Percentiles rank a stretch among this genome's conserved stretches.
These are phyloP conservation scores for Callipepla squamata DNA, from an alignment of 2,113 vertebrate genomes.

Conservation along the genomic window DNA sequence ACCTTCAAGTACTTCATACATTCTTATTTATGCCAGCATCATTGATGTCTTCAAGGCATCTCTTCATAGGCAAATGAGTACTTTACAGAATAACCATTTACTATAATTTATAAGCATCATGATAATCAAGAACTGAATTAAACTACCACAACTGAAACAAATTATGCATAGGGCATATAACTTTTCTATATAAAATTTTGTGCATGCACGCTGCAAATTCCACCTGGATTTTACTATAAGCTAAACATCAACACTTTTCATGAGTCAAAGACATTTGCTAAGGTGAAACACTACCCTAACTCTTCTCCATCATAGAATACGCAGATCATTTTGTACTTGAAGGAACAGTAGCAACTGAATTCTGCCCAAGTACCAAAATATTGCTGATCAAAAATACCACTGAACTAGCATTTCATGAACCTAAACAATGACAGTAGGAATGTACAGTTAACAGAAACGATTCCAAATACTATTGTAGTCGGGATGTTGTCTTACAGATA, in stretches of 20 bases:
- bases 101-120: neutral
- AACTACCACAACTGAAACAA: neutral
- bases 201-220: neutral
- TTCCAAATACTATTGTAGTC: too few species aligned
- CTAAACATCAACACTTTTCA: neutral
- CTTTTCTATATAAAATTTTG: neutral
- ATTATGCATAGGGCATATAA: neutral
- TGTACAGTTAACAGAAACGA: too few species aligned
- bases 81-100: neutral
- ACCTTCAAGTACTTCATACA: neutral
- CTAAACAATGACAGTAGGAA: neutral
- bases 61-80: neutral
- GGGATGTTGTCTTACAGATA: too few species aligned
- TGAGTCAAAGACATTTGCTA: neutral
- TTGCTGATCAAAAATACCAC: neutral
- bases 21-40: neutral
- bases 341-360: neutral
- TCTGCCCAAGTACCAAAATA: neutral
- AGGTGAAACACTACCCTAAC: neutral
- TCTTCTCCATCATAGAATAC: fast-evolving
- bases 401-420: neutral
- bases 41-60: neutral
- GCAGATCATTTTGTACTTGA: neutral
- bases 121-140: neutral
- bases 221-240: neutral